phyloP scores from a whole-genome alignment of 2,113 vertebrate genomes.

The Mugil cephalus region DNA sequence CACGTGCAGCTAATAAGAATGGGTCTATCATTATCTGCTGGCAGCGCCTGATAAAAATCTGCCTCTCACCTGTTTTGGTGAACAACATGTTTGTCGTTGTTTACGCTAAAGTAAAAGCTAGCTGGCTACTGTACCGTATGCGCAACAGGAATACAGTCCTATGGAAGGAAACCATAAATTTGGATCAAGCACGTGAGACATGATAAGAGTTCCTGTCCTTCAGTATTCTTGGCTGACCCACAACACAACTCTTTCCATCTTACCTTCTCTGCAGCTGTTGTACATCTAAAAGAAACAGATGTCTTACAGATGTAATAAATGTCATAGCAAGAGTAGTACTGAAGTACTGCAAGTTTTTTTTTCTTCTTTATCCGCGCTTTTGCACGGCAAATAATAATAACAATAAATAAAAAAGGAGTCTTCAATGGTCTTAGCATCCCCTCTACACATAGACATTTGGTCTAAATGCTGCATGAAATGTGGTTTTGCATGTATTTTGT shows the following conservation, averaged over 20 bases:
- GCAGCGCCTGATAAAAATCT: neutral
- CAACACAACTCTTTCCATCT: neutral
- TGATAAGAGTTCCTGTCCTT: neutral
- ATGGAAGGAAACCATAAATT: too few species aligned
- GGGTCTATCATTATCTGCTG: conserved; percentile 11
- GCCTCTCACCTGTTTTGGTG: neutral
- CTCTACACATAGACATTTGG: neutral
- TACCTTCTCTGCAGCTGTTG: neutral
- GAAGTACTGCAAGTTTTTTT: neutral
- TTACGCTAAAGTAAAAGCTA: too few species aligned
- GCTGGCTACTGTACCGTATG: too few species aligned
- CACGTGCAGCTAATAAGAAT: neutral
- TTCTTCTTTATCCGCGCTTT: conserved; percentile 19
- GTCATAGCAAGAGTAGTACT: conserved; percentile 16
- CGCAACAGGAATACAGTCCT: too few species aligned
- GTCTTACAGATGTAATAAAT: conserved; percentile 37
- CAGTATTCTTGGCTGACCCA: neutral
- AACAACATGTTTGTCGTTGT: too few species aligned
- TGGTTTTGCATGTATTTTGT: neutral
- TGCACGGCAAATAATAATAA: neutral
- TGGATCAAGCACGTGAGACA: neutral
- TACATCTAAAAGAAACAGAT: neutral
- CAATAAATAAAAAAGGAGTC: neutral
- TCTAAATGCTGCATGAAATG: neutral
- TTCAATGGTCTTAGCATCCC: neutral